These are phyloP conservation scores for Drosophila yakuba DNA, from an alignment of 1,140 invertebrate species.

Conservation along the genomic window DNA sequence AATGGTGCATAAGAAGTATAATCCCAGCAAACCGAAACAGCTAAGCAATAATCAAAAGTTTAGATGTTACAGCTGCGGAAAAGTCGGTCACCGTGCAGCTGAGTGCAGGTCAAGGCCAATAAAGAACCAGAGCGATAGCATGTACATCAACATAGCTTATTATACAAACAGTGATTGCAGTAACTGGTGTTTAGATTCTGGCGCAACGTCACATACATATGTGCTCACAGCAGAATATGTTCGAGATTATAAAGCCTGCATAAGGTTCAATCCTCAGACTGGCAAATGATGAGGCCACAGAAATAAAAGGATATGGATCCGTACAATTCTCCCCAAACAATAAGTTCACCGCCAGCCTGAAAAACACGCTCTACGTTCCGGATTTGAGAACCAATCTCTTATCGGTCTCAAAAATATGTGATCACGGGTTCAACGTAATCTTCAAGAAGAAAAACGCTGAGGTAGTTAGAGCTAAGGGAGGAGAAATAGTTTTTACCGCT, in stretches of 20 bases:
- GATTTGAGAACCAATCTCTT: conserved; percentile 1
- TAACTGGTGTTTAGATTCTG: conserved; percentile 9
- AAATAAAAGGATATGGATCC: conserved; percentile 2
- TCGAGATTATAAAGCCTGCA: not conserved
- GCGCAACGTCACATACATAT: conserved; percentile 1
- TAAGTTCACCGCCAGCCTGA: no score
- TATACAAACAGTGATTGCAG: conserved; percentile 11
- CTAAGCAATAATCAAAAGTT: conserved; percentile 3
- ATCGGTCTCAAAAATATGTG: conserved; percentile 10
- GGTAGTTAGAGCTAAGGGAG: conserved; percentile 1
- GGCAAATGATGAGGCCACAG: conserved; percentile 3
- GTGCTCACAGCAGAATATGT: conserved; percentile 4
- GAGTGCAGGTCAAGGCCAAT: conserved; percentile 17
- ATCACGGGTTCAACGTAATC: conserved; percentile 8
- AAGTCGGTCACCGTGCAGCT: conserved; percentile 5
- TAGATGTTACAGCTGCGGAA: conserved; percentile 12
- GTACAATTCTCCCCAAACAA: conserved; percentile 6
- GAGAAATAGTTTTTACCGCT: conserved; percentile 11
- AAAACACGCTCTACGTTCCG: conserved; percentile 5
- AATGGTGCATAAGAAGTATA: conserved; percentile 1
- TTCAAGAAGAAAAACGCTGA: conserved; percentile 10
- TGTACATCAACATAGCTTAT: conserved; percentile 11
- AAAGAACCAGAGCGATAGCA: conserved; percentile 7
- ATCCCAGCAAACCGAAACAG: not conserved
- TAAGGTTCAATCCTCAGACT: not conserved